A percentile compares a stretch with the other conserved stretches of the same genome.
These are phyloP conservation scores for Euclidia mi DNA, from an alignment of 2,888 invertebrate species.

Conservation along the genomic window DNA sequence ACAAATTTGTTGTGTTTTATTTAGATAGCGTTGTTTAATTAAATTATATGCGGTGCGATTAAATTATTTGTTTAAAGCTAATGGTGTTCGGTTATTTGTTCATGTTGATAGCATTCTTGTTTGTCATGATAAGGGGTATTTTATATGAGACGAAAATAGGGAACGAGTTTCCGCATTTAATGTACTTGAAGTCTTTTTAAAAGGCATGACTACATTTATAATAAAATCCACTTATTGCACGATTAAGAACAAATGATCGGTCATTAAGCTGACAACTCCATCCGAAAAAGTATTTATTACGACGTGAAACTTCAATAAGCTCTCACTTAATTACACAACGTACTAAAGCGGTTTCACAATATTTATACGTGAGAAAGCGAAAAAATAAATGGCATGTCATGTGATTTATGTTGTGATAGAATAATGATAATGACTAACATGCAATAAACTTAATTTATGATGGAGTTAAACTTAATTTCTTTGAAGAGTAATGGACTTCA, in stretches of 20 bases:
- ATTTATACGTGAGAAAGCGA: slow-evolving; percentile 29
- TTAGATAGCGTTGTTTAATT: slow-evolving; percentile 84
- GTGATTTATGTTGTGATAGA: slow-evolving; percentile 38
- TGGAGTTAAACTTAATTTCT: background rate
- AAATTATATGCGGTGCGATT: slow-evolving; percentile 70
- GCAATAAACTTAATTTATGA: slow-evolving; percentile 23
- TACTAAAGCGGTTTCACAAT: slow-evolving; percentile 35
- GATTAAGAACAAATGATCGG: slow-evolving; percentile 27
- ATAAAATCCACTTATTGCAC: slow-evolving; percentile 19
- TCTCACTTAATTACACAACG: slow-evolving; percentile 35
- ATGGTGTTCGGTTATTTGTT: slow-evolving; percentile 66
- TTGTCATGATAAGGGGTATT: slow-evolving; percentile 69
- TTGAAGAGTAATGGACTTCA: background rate
- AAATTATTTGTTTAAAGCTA: slow-evolving; percentile 75
- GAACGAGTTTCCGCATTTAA: slow-evolving; percentile 55
- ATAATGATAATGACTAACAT: slow-evolving; percentile 43
- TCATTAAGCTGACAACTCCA: slow-evolving; percentile 29
- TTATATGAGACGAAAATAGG: slow-evolving; percentile 70
- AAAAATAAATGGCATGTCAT: slow-evolving; percentile 30
- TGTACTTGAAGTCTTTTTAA: slow-evolving; percentile 17
- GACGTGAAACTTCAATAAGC: slow-evolving; percentile 35
- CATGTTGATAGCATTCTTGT: slow-evolving; percentile 64
- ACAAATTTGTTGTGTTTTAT: slow-evolving; percentile 81
- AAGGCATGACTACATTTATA: slow-evolving; percentile 6
- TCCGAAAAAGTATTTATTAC: slow-evolving; percentile 30